phyloP scores from a whole-genome alignment of 2,797 vertebrate genomes.

The Yasuhikotakia modesta region DNA sequence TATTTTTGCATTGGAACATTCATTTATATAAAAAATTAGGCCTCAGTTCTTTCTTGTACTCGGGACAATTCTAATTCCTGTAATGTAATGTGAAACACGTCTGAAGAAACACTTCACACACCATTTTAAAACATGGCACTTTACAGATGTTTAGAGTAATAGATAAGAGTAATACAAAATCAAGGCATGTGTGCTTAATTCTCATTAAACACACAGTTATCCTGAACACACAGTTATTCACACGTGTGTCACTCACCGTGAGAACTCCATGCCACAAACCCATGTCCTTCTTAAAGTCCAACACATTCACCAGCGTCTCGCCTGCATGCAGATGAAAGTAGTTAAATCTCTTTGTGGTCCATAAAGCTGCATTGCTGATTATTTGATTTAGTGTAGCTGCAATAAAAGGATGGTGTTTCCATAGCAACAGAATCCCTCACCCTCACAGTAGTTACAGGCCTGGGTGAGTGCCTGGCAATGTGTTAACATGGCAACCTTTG shows the following conservation, averaged over 20 bases:
- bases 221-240: too few relatives aligned
- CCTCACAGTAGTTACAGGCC: conserved; percentile 89
- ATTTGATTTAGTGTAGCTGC: too few relatives aligned
- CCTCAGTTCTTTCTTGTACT: not conserved
- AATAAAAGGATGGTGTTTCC: not conserved
- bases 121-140: too few relatives aligned
- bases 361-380: too few relatives aligned
- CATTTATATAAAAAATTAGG: not conserved
- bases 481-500: conserved; percentile 83
- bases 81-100: not conserved
- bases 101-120: not conserved
- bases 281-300: conserved; percentile 89
- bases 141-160: too few relatives aligned
- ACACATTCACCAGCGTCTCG: conserved; percentile 85
- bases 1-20: not conserved
- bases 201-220: too few relatives aligned
- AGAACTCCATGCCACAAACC: conserved; percentile 88
- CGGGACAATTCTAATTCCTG: not conserved
- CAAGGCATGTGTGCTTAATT: too few relatives aligned
- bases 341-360: too few relatives aligned
- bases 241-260: conserved; percentile 79
- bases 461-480: conserved; percentile 88
- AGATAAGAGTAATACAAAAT: too few relatives aligned
- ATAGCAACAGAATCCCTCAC: too few relatives aligned
- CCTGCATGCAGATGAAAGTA: conserved; percentile 65